Base-by-base conservation (phyloP, 2,888 invertebrate genomes). In the Tenthredo livida region DNA sequence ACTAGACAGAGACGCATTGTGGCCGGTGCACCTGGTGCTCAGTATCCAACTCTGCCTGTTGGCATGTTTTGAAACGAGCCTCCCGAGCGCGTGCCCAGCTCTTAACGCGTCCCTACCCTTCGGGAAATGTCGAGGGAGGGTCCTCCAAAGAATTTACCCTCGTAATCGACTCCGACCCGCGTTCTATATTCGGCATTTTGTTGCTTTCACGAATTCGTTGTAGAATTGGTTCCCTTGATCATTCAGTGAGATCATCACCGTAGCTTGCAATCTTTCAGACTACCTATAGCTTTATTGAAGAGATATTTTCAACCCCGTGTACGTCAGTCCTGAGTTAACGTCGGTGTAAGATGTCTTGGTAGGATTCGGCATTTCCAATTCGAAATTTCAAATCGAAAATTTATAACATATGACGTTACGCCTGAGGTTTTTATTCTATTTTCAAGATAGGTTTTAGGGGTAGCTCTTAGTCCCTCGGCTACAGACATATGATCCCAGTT, bases 1-100 rank as follows among this genome's bases (percentile, higher is more conserved):
- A 70, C 83, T 67, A 83, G 67, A 91, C 90, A 91, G 90, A 90
- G 90, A 91, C 90, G 91, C 91, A 92, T 90, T 91, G 90, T 89
- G 86, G 88, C 87, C 88, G 87, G 91, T 91, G 91, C 92, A 92
- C 92, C 93, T 92, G 93, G 93, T 93, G 92, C 92, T 92, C 91
- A 91, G 91, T 91, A 89, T 89, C 90, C 83, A n/a, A 83, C n/a
- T 33, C 61, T 65, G 80, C 50, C 80, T 80, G 80, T 80, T 80
- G 50, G 67, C 83, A 50, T 83, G 67, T 70, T 83, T 83, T 83
- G 67, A 70, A 83, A 83, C 43, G 65, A 83, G 70, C 37, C 83
- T 29, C 0, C 25, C 37, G 67, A 83, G 70, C 83, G 83, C 83
- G 83, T 83, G 83, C 70, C 83, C 47, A 67, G 40, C 80, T 83